Evolutionary conservation across 2,888 invertebrate species (phyloP).

Genomic region (Sesia apiformis): DNA sequence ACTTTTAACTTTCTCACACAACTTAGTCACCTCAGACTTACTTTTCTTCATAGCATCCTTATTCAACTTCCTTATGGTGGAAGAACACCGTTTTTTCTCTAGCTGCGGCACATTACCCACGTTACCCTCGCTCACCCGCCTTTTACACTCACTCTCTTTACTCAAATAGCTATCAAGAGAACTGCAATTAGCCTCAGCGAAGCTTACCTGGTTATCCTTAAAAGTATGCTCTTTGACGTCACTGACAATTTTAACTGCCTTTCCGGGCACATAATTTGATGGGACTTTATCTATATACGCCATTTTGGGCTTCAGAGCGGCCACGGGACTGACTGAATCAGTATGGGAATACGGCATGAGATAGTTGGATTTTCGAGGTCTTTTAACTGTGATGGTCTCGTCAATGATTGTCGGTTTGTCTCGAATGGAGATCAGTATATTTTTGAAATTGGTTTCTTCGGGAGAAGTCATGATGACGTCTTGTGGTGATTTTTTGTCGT

Average conservation of each 20-base stretch:
- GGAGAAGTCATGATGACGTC: conserved; percentile 68
- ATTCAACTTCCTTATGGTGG: conserved; percentile 46
- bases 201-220: conserved; percentile 51
- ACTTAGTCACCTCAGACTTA: conserved; percentile 67
- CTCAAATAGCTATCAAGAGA: conserved; percentile 73
- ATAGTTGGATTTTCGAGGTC: conserved; percentile 46
- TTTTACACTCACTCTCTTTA: conserved; percentile 48
- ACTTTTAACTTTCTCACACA: conserved; percentile 62
- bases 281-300: conserved; percentile 58
- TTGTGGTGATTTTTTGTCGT: conserved; percentile 57
- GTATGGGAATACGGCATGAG: conserved; percentile 45
- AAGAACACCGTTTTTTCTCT: conserved; percentile 58
- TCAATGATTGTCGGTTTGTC: conserved; percentile 52
- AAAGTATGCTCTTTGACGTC: conserved; percentile 56
- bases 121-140: conserved; percentile 57
- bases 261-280: conserved; percentile 76
- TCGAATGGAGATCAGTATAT: conserved; percentile 55
- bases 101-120: conserved; percentile 15
- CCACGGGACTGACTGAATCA: conserved; percentile 46
- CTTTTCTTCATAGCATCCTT: conserved; percentile 59
- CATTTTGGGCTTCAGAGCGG: conserved; percentile 47
- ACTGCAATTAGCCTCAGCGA: conserved; percentile 38
- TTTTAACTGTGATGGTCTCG: conserved; percentile 51
- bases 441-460: conserved; percentile 57
- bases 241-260: conserved; percentile 82